These are phyloP conservation scores for Pollenia angustigena DNA, from an alignment of 2,888 invertebrate species.

Conservation along the genomic window DNA sequence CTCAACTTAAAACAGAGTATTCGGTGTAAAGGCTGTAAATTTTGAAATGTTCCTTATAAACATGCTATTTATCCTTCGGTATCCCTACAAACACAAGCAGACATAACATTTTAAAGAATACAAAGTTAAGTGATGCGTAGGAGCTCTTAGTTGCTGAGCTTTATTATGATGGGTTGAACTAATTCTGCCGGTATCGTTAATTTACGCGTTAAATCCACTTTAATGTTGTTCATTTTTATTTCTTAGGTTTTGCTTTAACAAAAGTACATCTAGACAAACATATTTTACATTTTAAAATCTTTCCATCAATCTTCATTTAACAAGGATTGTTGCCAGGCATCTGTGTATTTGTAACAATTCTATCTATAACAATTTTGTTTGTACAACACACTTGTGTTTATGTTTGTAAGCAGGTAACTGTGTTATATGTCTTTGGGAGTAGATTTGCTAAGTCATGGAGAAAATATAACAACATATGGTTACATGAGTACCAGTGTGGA, in stretches of 20 bases:
- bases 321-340: conserved; percentile 10
- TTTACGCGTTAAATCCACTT: conserved; percentile 57
- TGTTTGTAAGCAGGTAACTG: neutral
- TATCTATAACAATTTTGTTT: conserved; percentile 1
- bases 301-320: conserved; percentile 52
- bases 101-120: neutral
- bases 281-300: neutral
- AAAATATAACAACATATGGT: no score
- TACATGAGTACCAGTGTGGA: neutral
- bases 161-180: conserved; percentile 3
- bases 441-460: neutral
- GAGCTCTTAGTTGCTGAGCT: neutral
- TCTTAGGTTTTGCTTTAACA: neutral
- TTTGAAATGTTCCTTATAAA: neutral
- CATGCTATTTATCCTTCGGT: neutral
- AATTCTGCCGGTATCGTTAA: conserved; percentile 33
- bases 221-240: neutral
- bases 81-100: neutral
- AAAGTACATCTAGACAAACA: neutral
- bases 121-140: conserved; percentile 24
- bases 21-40: neutral
- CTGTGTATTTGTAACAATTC: neutral
- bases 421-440: neutral
- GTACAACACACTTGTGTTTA: neutral
- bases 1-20: neutral